A percentile compares a stretch with the other conserved stretches of the same genome.
Evolutionary conservation across 2,888 invertebrate genomes (phyloP).

Genomic region (Drosophila percnosoma): DNA sequence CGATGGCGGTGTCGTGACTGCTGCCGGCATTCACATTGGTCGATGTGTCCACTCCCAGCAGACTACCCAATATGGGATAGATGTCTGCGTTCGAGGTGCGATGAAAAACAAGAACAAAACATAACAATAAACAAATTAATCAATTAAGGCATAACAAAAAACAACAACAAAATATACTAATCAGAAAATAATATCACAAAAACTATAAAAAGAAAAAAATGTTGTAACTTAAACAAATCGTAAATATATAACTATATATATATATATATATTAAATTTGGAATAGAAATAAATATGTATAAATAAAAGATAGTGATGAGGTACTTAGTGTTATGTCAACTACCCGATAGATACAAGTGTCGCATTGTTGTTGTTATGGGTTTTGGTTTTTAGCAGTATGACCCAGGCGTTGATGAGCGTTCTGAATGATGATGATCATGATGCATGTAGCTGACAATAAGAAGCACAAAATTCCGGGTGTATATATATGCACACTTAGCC

Average conservation of each 20-base stretch:
- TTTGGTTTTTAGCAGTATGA: conserved; percentile 28
- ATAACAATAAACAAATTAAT: conserved; percentile 55
- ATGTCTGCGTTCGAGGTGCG: conserved; percentile 74
- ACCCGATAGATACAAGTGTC: conserved; percentile 36
- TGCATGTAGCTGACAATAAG: conserved; percentile 21
- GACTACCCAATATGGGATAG: conserved; percentile 84
- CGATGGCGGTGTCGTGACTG: conserved; percentile 49
- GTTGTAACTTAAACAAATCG: conserved; percentile 26
- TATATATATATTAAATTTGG: neutral
- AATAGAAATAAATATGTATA: neutral
- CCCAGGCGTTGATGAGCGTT: conserved; percentile 35
- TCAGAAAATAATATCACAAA: conserved; percentile 17
- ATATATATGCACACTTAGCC: conserved; percentile 29
- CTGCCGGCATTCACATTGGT: conserved; percentile 53
- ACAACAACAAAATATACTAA: conserved; percentile 22
- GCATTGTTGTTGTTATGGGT: conserved; percentile 25
- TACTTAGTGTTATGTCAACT: conserved; percentile 49
- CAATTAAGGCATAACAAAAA: conserved; percentile 16
- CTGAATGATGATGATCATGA: conserved; percentile 17
- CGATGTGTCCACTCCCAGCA: conserved; percentile 83
- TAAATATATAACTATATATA: neutral
- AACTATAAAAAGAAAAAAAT: conserved; percentile 34
- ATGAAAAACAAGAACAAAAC: conserved; percentile 53
- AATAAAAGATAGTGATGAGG: conserved; percentile 10
- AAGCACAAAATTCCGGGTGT: conserved; percentile 41